phyloP scores from a whole-genome alignment of 92 coral and sea anemone species.

The Phenganax marumi region DNA sequence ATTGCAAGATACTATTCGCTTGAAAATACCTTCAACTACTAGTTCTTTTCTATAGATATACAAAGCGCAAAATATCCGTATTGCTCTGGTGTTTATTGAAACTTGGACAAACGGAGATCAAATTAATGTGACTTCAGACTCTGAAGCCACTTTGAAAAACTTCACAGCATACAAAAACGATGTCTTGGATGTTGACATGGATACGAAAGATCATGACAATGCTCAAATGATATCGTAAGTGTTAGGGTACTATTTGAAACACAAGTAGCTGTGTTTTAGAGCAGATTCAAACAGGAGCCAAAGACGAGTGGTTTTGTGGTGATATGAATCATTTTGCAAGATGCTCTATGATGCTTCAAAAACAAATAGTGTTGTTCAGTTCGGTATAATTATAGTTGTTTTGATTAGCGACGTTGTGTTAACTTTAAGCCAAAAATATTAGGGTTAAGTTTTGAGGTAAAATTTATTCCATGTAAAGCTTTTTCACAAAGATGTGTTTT shows the following conservation, averaged over 20 bases:
- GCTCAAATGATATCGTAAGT: constrained; percentile 48
- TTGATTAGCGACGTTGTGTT: too few relatives aligned
- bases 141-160: constrained; percentile 48
- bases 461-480: too few relatives aligned
- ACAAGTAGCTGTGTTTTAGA: neutral
- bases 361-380: too few relatives aligned
- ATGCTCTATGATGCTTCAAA: too few relatives aligned
- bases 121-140: constrained; percentile 50
- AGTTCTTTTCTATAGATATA: constrained; percentile 58
- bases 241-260: neutral
- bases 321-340: too few relatives aligned
- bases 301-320: neutral
- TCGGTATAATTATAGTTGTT: too few relatives aligned
- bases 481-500: too few relatives aligned
- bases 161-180: constrained; percentile 56
- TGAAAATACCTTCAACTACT: neutral
- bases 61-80: constrained; percentile 72
- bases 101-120: constrained; percentile 81
- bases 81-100: constrained; percentile 67
- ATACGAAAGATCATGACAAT: constrained; percentile 44
- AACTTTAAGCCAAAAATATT: too few relatives aligned
- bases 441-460: too few relatives aligned
- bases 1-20: neutral
- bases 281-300: neutral
- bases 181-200: constrained; percentile 17